Percentiles rank a stretch among this genome's conserved stretches.
These are phyloP conservation scores for Phasianus colchicus DNA, from an alignment of 2,113 vertebrate species.

Conservation along the genomic window DNA sequence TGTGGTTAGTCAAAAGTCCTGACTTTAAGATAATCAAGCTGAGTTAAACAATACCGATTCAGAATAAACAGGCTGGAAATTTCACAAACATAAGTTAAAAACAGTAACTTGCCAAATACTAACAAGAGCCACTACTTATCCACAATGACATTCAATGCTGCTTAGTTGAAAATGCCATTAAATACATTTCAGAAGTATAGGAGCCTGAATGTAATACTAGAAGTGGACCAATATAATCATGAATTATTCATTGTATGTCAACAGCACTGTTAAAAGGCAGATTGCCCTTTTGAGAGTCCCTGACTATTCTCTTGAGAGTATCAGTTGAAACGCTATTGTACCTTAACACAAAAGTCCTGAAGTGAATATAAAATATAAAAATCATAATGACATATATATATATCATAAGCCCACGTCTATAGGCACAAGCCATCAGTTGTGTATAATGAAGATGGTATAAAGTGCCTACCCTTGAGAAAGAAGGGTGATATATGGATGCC, in stretches of 20 bases:
- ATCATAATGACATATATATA: background rate
- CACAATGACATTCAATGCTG: background rate
- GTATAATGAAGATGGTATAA: background rate
- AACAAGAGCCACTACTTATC: background rate
- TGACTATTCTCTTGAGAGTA: conserved; percentile 49
- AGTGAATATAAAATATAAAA: conserved; percentile 29
- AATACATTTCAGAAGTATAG: conserved; percentile 29
- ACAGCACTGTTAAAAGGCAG: conserved; percentile 31
- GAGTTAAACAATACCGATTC: background rate
- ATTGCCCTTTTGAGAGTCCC: background rate
- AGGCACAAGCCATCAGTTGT: conserved; percentile 1
- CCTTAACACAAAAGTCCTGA: conserved; percentile 37
- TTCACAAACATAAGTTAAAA: background rate
- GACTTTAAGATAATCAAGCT: background rate
- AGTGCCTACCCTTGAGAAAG: background rate
- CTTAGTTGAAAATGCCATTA: conserved; percentile 32
- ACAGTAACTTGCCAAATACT: background rate
- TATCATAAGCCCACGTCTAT: background rate
- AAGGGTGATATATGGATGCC: background rate
- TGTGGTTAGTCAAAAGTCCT: background rate
- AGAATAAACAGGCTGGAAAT: background rate
- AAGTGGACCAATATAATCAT: conserved; percentile 25
- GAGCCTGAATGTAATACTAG: conserved; percentile 25
- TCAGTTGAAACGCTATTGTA: background rate
- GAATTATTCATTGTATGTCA: conserved; percentile 57